These are phyloP conservation scores for Mesoligia furuncula DNA, from an alignment of 2,888 invertebrate genomes.

Conservation along the genomic window DNA sequence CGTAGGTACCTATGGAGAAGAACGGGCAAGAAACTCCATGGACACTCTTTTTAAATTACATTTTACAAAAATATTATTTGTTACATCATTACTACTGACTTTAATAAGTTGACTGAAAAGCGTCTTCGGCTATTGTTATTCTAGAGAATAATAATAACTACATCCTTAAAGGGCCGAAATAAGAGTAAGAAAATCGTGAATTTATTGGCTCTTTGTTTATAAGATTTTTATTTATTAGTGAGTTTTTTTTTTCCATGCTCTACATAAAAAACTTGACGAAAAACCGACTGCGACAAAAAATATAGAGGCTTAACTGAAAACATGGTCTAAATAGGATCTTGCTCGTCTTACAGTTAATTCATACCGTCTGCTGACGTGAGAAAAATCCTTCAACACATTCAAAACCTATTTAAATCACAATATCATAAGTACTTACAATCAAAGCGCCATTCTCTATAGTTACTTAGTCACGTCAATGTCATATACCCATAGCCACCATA, in stretches of 20 bases:
- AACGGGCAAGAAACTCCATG: too few species aligned
- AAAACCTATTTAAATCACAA: slow-evolving; percentile 29
- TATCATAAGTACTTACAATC: slow-evolving; percentile 15
- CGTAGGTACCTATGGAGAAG: too few species aligned
- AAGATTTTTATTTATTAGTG: neutral
- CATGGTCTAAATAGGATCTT: neutral
- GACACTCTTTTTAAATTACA: too few species aligned
- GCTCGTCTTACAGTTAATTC: neutral
- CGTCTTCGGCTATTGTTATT: neutral
- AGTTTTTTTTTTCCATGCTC: neutral
- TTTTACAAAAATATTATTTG: too few species aligned
- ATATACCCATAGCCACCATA: slow-evolving; percentile 53
- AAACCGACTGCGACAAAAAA: neutral
- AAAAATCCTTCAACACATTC: neutral
- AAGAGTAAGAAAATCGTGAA: neutral
- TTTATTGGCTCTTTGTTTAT: neutral
- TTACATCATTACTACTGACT: too few species aligned
- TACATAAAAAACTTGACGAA: neutral
- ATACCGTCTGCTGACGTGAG: neutral
- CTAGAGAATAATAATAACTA: neutral
- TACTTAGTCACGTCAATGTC: slow-evolving; percentile 60
- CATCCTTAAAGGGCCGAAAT: neutral
- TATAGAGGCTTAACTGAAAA: neutral
- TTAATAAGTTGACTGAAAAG: neutral
- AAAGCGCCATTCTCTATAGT: slow-evolving; percentile 19